Evolutionary conservation across 2,797 vertebrate species (phyloP).

Genomic region (Peromyscus nudipes): DNA sequence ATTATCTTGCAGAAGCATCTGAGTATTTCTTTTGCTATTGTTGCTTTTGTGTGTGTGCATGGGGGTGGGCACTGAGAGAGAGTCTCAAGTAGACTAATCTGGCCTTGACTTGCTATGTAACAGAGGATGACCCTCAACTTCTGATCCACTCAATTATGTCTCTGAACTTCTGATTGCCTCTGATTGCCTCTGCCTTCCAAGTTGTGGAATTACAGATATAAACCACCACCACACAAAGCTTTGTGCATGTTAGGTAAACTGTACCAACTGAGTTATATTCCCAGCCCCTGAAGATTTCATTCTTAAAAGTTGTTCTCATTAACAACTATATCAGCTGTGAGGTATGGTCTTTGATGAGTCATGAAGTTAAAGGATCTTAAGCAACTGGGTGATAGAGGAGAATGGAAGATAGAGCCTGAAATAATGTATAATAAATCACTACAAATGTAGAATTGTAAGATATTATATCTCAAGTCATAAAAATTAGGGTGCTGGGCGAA

Average conservation of each 20-base stretch:
- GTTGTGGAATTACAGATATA: neutral
- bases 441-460: constrained; percentile 30
- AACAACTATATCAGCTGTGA: neutral
- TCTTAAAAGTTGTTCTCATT: neutral
- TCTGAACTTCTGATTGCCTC: neutral
- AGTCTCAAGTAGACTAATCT: neutral
- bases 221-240: neutral
- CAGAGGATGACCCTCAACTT: neutral
- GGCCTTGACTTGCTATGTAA: neutral
- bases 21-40: neutral
- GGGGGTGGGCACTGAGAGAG: neutral
- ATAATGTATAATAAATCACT: constrained; percentile 11
- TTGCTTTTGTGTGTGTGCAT: neutral
- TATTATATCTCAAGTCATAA: neutral
- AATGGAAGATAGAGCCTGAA: neutral
- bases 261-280: neutral
- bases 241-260: neutral
- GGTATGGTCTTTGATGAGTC: constrained; percentile 7
- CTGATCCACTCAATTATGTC: neutral
- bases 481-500: neutral
- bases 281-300: neutral
- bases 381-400: neutral
- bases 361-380: constrained; percentile 57
- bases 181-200: neutral
- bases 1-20: constrained; percentile 18